phyloP scores from a whole-genome alignment of 2,888 invertebrate genomes.

The Drosophila pseudotalamancana region DNA sequence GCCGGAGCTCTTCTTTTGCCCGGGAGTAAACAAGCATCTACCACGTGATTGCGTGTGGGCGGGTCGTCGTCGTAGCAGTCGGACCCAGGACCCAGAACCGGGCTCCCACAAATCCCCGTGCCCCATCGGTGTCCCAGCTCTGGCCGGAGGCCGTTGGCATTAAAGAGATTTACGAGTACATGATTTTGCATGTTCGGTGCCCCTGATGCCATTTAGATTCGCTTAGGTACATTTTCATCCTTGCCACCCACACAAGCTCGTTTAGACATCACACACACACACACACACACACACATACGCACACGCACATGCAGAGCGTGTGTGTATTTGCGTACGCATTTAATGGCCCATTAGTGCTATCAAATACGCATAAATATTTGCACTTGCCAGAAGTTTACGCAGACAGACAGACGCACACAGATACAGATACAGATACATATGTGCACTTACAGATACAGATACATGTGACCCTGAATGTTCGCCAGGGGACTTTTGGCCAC shows the following conservation, averaged over 20 bases:
- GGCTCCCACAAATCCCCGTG: constrained; percentile 19
- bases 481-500: not conserved
- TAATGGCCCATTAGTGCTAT: constrained; percentile 81
- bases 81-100: constrained; percentile 40
- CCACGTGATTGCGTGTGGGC: constrained; percentile 52
- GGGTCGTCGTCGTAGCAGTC: constrained; percentile 31
- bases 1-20: constrained; percentile 29
- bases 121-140: constrained; percentile 40
- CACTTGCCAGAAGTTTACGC: constrained; percentile 66
- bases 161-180: constrained; percentile 83
- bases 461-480: not conserved
- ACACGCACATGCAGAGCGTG: constrained; percentile 26
- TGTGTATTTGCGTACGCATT: constrained; percentile 78
- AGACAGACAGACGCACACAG: constrained; percentile 27
- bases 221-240: constrained; percentile 79
- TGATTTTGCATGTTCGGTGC: constrained; percentile 83
- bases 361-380: constrained; percentile 82
- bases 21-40: constrained; percentile 64
- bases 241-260: constrained; percentile 51
- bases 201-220: constrained; percentile 79
- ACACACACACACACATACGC: constrained; percentile 9
- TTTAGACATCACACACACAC: constrained; percentile 23
- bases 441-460: constrained; percentile 25
- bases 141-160: constrained; percentile 75
- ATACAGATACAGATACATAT: constrained; percentile 26